These are phyloP conservation scores for Dryadula phaetusa DNA, from an alignment of 2,888 invertebrate genomes.

Conservation along the genomic window DNA sequence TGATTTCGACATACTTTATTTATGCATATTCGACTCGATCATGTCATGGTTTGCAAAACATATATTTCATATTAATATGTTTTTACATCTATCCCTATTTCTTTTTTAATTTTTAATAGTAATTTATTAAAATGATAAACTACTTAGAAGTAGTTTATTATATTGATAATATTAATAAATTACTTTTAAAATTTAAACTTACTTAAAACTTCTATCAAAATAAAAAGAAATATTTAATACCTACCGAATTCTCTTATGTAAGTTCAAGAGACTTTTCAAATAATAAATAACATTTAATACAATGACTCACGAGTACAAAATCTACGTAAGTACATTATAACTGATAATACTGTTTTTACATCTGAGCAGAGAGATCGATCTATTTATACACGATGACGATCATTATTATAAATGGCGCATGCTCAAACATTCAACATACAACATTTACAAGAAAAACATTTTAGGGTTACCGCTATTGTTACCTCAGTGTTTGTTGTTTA, in stretches of 20 bases:
- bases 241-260: too few relatives aligned
- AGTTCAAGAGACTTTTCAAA: not conserved
- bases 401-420: slow-evolving; percentile 36
- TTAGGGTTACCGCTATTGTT: not conserved
- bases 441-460: slow-evolving; percentile 23
- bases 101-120: too few relatives aligned
- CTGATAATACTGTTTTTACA: slow-evolving; percentile 42
- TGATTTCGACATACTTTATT: not conserved
- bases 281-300: not conserved
- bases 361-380: slow-evolving; percentile 40
- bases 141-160: too few relatives aligned
- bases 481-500: not conserved
- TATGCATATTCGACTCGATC: too few relatives aligned
- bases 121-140: too few relatives aligned
- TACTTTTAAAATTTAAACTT: too few relatives aligned
- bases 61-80: too few relatives aligned
- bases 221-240: too few relatives aligned
- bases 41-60: too few relatives aligned
- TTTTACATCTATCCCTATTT: too few relatives aligned
- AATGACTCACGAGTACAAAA: slow-evolving; percentile 32
- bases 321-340: slow-evolving; percentile 32
- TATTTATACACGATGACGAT: slow-evolving; percentile 49
- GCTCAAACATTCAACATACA: slow-evolving; percentile 21
- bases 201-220: too few relatives aligned
- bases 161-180: too few relatives aligned